A percentile compares a stretch with the other conserved stretches of the same genome.
Conservation (phyloP, 2,113 vertebrate genomes). For the Lophius piscatorius region DNA sequence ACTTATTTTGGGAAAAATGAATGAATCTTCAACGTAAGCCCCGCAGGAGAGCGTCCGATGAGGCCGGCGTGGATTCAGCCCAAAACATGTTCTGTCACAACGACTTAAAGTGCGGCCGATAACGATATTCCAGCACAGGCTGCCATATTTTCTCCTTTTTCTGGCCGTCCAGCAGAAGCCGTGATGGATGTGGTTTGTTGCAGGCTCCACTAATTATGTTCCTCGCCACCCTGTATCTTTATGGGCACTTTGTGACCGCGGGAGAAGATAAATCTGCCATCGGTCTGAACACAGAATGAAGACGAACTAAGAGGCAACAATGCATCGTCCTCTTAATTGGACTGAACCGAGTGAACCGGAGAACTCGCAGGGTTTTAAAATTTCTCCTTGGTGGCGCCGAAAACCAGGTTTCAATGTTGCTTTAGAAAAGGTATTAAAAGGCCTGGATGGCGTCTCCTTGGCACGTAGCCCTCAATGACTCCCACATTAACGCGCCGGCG, state of each 20-base stretch:
- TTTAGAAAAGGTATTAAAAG: slow-evolving; percentile 4
- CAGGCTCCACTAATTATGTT: not conserved
- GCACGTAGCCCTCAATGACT: too few species aligned
- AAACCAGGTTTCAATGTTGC: not conserved
- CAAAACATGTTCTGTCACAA: too few species aligned
- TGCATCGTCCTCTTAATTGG: not conserved
- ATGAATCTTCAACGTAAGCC: too few species aligned
- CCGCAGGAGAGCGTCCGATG: too few species aligned
- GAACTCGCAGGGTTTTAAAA: too few species aligned
- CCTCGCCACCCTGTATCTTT: not conserved
- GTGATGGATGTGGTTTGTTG: not conserved
- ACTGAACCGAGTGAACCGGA: not conserved
- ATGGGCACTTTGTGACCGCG: not conserved
- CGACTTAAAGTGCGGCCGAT: too few species aligned
- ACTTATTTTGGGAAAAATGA: too few species aligned
- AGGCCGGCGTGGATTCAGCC: too few species aligned
- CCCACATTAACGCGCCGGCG: too few species aligned
- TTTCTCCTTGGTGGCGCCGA: not conserved
- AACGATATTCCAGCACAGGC: too few species aligned
- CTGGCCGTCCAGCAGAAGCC: not conserved
- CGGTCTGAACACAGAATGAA: not conserved
- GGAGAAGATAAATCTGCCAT: not conserved
- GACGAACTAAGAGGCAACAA: not conserved
- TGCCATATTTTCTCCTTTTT: too few species aligned
- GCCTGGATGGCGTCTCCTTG: too few species aligned